Base-by-base conservation (phyloP, 1,140 invertebrate genomes). In the Drosophila burlai region DNA sequence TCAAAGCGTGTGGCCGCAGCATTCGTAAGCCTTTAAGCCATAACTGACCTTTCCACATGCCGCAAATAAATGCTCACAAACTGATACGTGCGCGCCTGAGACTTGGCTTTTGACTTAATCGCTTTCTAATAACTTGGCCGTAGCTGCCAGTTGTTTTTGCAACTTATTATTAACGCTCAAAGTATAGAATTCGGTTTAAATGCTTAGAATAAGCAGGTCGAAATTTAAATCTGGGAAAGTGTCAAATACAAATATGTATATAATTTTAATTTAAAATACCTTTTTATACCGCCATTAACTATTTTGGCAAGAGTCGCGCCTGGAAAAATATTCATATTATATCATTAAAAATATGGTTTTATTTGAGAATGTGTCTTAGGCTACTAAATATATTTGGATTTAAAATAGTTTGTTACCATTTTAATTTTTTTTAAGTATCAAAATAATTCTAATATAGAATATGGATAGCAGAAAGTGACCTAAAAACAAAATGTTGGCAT, bases 41-140 rank as follows among this genome's bases (percentile, higher is more conserved):
- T 78, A 83, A 87, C 77, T 89, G 84, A 87, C 84, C 84, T 83
- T 81, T 81, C 73, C 62, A 81, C 83, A 83, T 78, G 57, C 69
- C 66, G 42, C 47, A 71, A 75, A 59, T 47, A 42, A 45, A 58
- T 13, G 29, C 36, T 36, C 61, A 58, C 52, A 68, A 38, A 64
- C 29, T 38, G 52, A 46, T 43, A 34, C 11, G 43, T 45, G 54
- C 21, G 6, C 36, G 66, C 60, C 40, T 63, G 68, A 74, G 45
- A 18, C 36, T 57, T 54, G 72, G 67, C 76, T 54, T 80, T 73
- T 73, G 65, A 40, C 62, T 83, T 87, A 83, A 87, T 89, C 61
- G 76, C 71, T 80, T 87, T 80, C 61, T 73, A 72, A 89, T 87
- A 83, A 61, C 76, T 73, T 71, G 63, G 64, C 34, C 45, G 55